Base-by-base conservation (phyloP, 1,140 invertebrate species). In the Gryon sp. region DNA sequence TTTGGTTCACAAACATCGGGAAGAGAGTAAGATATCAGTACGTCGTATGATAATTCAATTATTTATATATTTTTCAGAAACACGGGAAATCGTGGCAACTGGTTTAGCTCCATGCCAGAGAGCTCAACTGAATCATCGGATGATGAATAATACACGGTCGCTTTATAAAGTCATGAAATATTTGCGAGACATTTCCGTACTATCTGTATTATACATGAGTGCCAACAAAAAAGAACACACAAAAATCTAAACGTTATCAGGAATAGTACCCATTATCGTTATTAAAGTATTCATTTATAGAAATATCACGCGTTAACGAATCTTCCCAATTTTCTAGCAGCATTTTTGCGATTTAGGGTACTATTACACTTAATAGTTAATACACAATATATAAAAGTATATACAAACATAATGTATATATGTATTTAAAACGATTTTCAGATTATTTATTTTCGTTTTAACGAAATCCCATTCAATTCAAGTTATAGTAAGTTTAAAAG, bases 21-120 rank as follows among this genome's bases (percentile, higher is more conserved):
- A 53, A 38, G 28, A 59, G 9, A n/a, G 28, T 53, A 45, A 45
- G 38, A 48, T 19, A 66, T 36, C 28, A 34, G 48, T 36, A 46
- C 16, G 38, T 59, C 34, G 22, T 46, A 60, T 30, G 28, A 63
- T 72, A 55, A n/a, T 63, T 62, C 32, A 55, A 46, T n/a, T n/a
- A n/a, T n/a, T n/a, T n/a, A n/a, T n/a, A n/a, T n/a, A n/a, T n/a
- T 40, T 43, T 83, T 66, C 38, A 90, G 90, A 52, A 87, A 81
- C 50, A 89, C 86, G 14, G 90, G 91, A 76, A 90, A 90, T 82
- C 89, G 92, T 59, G 91, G 92, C 75, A 90, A 91, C 76, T 92
- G 92, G 92, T 92, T 92, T 81, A 92, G 90, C 68, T 90, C 91
- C 9, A 92, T 92, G 88, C 91, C 91, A 32, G 91, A 90, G 80